Percentiles rank a stretch among this genome's conserved stretches.
These are phyloP conservation scores for Drosophila neocordata DNA, from an alignment of 1,140 invertebrate genomes.

Conservation along the genomic window DNA sequence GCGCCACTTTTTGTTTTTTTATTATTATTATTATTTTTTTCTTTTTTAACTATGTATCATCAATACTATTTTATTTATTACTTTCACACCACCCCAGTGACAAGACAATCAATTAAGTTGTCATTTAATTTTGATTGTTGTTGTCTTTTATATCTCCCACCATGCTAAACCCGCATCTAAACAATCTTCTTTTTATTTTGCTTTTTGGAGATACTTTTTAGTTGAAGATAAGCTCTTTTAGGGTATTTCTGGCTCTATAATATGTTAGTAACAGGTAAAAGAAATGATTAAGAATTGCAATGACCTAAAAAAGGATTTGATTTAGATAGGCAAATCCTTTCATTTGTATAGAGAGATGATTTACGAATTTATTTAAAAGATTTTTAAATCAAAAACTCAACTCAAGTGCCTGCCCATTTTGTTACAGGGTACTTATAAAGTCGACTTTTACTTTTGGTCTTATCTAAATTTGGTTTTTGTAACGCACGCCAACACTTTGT, in stretches of 20 bases:
- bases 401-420: no score
- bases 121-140: constrained; percentile 67
- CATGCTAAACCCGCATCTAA: neutral
- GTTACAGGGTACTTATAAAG: constrained; percentile 13
- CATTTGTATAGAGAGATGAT: no score
- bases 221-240: neutral
- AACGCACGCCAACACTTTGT: constrained; percentile 60
- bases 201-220: neutral
- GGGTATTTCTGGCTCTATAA: neutral
- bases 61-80: constrained; percentile 55
- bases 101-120: constrained; percentile 66
- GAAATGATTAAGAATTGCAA: no score
- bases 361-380: no score
- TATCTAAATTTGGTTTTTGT: neutral
- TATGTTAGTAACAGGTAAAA: no score
- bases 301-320: no score
- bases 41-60: neutral
- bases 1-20: constrained; percentile 1
- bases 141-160: neutral
- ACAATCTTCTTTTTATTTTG: neutral
- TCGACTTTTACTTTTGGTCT: constrained; percentile 10
- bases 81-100: constrained; percentile 48
- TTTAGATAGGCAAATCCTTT: no score
- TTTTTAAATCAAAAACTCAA: no score
- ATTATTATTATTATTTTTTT: no score